Percentiles rank a stretch among this genome's conserved stretches.
Conservation (phyloP, 2,888 invertebrate genomes). For the Mamestra brassicae region DNA sequence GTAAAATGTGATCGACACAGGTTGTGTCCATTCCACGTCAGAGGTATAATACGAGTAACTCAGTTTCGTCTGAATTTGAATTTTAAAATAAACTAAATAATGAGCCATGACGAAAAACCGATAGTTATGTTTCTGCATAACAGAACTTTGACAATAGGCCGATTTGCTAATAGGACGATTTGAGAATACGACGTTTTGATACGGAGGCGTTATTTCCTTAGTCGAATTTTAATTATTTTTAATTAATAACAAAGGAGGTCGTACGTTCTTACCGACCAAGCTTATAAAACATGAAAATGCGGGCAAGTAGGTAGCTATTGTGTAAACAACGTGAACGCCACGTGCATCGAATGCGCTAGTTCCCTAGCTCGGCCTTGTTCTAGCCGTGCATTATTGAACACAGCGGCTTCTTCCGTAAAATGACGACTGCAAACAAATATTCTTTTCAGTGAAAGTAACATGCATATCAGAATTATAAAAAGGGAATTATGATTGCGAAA, state of each 20-base stretch:
- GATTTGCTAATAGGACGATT: too few species aligned
- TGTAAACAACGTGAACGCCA: slow-evolving; percentile 21
- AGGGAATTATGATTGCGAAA: background rate
- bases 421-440: background rate
- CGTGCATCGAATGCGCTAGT: slow-evolving; percentile 20
- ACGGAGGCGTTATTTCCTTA: too few species aligned
- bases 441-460: background rate
- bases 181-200: too few species aligned
- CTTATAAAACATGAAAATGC: background rate
- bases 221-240: too few species aligned
- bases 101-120: too few species aligned
- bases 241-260: background rate
- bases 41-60: too few species aligned
- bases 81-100: too few species aligned
- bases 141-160: too few species aligned
- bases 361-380: slow-evolving; percentile 29
- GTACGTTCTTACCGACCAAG: background rate
- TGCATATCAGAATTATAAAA: background rate
- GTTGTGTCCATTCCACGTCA: too few species aligned
- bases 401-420: background rate
- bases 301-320: background rate
- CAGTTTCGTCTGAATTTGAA: too few species aligned
- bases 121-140: too few species aligned
- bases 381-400: slow-evolving; percentile 25
- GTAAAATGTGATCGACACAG: too few species aligned